Evolutionary conservation across 2,113 vertebrate species (phyloP).

Genomic region (Zapus hudsonius): DNA sequence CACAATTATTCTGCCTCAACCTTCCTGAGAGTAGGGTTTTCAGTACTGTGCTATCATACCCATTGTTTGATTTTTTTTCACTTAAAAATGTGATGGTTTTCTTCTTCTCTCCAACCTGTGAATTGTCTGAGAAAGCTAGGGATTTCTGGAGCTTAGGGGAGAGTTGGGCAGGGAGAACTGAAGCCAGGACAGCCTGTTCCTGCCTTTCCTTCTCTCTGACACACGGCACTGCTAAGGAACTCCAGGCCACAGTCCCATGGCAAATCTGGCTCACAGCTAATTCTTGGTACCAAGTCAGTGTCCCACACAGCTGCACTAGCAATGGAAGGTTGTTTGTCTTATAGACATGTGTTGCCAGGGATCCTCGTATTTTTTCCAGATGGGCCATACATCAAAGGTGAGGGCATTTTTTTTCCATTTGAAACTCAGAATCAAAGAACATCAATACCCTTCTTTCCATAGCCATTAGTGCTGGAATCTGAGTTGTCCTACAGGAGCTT

Average conservation of each 20-base stretch:
- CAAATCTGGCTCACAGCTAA: background rate
- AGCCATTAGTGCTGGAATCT: too few species aligned
- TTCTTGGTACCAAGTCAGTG: background rate
- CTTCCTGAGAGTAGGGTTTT: too few species aligned
- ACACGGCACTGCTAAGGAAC: background rate
- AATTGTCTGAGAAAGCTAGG: background rate
- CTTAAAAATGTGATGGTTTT: background rate
- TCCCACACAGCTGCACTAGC: background rate
- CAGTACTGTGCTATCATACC: too few species aligned
- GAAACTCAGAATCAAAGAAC: background rate
- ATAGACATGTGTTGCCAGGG: background rate
- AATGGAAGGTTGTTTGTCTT: background rate
- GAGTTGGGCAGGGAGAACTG: background rate
- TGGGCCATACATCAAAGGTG: background rate
- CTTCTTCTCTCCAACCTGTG: accelerated
- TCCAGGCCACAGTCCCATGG: accelerated
- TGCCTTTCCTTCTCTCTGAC: background rate
- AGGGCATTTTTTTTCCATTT: background rate
- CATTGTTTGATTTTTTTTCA: background rate
- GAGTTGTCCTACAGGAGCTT: too few species aligned
- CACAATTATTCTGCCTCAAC: too few species aligned
- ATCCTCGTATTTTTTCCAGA: background rate
- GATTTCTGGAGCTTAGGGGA: background rate
- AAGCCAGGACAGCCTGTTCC: too few species aligned
- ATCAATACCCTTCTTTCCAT: background rate